A percentile compares a stretch with the other conserved stretches of the same genome.
These are phyloP conservation scores for Benthosema pterotum DNA, from an alignment of 2,797 vertebrate species.

Conservation along the genomic window DNA sequence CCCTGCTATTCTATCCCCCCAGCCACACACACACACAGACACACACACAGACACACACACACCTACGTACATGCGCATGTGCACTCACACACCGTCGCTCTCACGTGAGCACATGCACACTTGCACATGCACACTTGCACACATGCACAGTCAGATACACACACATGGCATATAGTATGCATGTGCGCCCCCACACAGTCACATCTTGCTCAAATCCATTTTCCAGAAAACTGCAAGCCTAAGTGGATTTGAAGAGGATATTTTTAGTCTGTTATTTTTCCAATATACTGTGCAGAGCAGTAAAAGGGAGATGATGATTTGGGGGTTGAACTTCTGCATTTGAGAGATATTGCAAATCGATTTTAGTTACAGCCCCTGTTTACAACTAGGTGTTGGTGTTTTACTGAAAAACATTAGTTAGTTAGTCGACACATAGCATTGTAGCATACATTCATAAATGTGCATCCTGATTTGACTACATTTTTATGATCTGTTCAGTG, in stretches of 20 bases:
- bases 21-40: constrained; percentile 7
- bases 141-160: no score
- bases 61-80: not conserved
- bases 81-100: not conserved
- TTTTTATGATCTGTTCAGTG: no score
- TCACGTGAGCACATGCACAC: no score
- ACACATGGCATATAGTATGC: no score
- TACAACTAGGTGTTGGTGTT: no score
- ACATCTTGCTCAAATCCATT: not conserved
- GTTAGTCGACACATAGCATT: no score
- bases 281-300: constrained; percentile 28
- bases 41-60: constrained; percentile 21
- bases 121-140: no score
- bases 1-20: not conserved
- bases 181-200: not conserved
- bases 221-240: constrained; percentile 22
- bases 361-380: no score
- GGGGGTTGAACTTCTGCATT: not conserved
- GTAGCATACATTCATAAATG: no score
- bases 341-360: no score
- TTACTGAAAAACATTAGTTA: no score
- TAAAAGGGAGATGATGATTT: constrained; percentile 36
- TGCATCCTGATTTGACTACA: no score
- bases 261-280: constrained; percentile 48
- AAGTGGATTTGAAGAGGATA: constrained; percentile 33